Evolutionary conservation across 2,113 vertebrate genomes (phyloP).

Genomic region (Beaufortia kweichowensis): DNA sequence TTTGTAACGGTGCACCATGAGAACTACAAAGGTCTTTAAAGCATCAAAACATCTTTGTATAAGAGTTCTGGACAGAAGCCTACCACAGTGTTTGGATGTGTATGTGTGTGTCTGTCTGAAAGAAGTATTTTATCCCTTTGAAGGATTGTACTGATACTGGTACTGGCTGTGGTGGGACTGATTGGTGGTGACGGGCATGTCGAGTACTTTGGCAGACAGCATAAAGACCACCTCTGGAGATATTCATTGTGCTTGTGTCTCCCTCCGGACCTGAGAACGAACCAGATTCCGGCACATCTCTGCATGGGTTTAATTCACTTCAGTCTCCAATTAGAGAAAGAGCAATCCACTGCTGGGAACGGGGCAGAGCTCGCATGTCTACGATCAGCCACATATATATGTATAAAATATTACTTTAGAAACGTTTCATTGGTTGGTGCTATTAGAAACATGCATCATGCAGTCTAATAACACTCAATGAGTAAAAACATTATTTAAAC

Average conservation of each 20-base stretch:
- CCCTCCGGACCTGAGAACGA: constrained; percentile 27
- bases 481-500: too few species aligned
- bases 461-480: too few species aligned
- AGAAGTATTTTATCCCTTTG: constrained; percentile 3
- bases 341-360: constrained; percentile 25
- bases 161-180: constrained; percentile 30
- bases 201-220: constrained; percentile 37
- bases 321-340: constrained; percentile 45
- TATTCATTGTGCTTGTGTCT: constrained; percentile 44
- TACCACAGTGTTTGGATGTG: constrained; percentile 1
- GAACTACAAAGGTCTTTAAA: constrained; percentile 16
- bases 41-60: constrained; percentile 30
- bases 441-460: neutral
- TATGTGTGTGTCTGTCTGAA: constrained; percentile 10
- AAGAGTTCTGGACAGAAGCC: constrained; percentile 19
- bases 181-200: constrained; percentile 35
- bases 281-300: constrained; percentile 21
- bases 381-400: neutral
- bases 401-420: neutral
- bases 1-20: constrained; percentile 17
- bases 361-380: neutral
- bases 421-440: neutral
- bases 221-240: constrained; percentile 37
- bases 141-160: neutral
- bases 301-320: constrained; percentile 41